Evolutionary conservation across 2,797 vertebrate genomes (phyloP).

Genomic region (Smutsia gigantea): DNA sequence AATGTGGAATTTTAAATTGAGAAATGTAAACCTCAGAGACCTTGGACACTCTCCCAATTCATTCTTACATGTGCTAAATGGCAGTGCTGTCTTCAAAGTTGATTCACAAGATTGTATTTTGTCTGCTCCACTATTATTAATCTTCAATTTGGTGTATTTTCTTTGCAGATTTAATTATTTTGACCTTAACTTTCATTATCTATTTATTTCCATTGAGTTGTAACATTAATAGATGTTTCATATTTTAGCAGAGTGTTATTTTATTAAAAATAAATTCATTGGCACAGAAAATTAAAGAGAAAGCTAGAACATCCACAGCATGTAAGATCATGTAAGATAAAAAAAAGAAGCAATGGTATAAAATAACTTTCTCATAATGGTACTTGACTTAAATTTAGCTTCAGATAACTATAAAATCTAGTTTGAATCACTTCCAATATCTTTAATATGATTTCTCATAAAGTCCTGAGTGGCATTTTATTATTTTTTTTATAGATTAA

Average conservation of each 20-base stretch:
- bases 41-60: neutral
- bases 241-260: neutral
- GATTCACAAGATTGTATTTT: neutral
- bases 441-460: neutral
- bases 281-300: neutral
- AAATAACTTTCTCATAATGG: neutral
- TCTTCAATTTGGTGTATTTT: neutral
- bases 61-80: neutral
- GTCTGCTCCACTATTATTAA: neutral
- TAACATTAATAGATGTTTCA: neutral
- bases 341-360: neutral
- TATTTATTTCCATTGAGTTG: neutral
- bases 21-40: neutral
- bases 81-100: neutral
- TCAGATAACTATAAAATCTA: neutral
- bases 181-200: neutral
- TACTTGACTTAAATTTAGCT: neutral
- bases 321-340: neutral
- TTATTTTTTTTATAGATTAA: neutral
- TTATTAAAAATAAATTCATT: neutral
- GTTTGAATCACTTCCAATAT: neutral
- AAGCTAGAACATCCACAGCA: neutral
- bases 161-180: constrained; percentile 7
- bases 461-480: neutral
- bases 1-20: neutral